Conservation (phyloP, 2,113 vertebrate species). For the Mus spicilegus region DNA sequence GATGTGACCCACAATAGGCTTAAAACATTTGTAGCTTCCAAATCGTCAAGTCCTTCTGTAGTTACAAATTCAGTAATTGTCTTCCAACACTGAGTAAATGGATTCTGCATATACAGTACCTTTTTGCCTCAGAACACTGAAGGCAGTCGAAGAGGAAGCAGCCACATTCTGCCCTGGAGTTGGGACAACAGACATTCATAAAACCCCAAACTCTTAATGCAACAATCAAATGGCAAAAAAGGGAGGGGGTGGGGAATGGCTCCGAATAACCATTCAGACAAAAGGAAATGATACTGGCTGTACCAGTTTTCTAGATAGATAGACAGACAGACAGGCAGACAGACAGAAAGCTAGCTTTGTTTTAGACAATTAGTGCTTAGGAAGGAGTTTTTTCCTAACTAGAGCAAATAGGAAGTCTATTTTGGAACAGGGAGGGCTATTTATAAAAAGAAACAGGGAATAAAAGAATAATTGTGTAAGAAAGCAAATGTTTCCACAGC, state of each 20-base stretch:
- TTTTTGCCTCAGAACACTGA: neutral
- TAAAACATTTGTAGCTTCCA: constrained; percentile 25
- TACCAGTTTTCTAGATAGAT: constrained; percentile 13
- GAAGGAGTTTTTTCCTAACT: constrained; percentile 16
- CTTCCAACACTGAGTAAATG: neutral
- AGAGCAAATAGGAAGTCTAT: constrained; percentile 64
- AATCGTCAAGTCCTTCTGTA: neutral
- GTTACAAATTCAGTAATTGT: neutral
- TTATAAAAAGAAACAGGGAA: constrained; percentile 19
- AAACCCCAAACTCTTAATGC: neutral
- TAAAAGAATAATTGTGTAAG: constrained; percentile 55
- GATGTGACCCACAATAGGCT: neutral
- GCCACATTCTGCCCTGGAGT: neutral
- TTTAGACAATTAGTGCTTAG: constrained; percentile 40
- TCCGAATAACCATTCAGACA: constrained; percentile 19
- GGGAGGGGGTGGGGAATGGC: neutral
- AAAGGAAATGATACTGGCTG: neutral
- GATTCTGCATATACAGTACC: neutral
- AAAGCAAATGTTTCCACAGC: constrained; percentile 69
- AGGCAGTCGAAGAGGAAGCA: neutral
- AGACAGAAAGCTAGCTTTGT: constrained; percentile 10
- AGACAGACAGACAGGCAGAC: too few relatives aligned
- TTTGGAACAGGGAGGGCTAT: constrained; percentile 59
- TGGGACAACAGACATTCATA: neutral
- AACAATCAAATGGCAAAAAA: neutral